Base-by-base conservation (phyloP, 2,888 invertebrate species). In the Ecliptopera silaceata region DNA sequence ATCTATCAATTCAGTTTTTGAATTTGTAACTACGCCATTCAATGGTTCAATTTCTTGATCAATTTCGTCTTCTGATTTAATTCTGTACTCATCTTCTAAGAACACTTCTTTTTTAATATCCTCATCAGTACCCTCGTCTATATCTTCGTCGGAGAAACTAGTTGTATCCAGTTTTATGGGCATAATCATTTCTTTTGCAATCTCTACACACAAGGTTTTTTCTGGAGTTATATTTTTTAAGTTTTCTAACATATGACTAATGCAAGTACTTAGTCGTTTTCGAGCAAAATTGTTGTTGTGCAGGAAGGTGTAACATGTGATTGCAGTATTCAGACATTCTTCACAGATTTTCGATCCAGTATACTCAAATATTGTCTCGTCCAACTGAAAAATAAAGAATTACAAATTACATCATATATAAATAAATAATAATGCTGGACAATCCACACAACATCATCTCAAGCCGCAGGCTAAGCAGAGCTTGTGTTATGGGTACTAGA, bases 1-100 rank as follows among this genome's bases (percentile, higher is more conserved):
- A 4, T 47, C 11, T 22, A 12, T 29, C 1, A n/a, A 10, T 29
- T 48, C 43, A 0, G 12, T 61, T 75, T 72, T 74, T 0, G 18
- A 26, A 17, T 52, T 42, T 45, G 59, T 47, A 29, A n/a, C 4
- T 20, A 34, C 38, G 26, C 34, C 17, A 10, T 8, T 53, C 2
- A 52, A n/a, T 31, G 38, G 22, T 48, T 53, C 54, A 0, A 3
- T 6, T 12, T 68, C 64, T 0, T 36, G n/a, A 1, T 68, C 78
- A 10, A 46, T 63, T 4, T 82, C 83, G 51, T 76, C 73, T 0
- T 80, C 85, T 2, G 82, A 78, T 62, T 82, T 69, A 0, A 79
- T 5, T 71, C 90, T 82, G 65, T 84, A 90, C 65, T 90, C 89
- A 43, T 90, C 90, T 77, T 91, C 90, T 49, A 91, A 59, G 4